phyloP scores from a whole-genome alignment of 2,113 vertebrate genomes.

The Pycnonotus jocosus region DNA sequence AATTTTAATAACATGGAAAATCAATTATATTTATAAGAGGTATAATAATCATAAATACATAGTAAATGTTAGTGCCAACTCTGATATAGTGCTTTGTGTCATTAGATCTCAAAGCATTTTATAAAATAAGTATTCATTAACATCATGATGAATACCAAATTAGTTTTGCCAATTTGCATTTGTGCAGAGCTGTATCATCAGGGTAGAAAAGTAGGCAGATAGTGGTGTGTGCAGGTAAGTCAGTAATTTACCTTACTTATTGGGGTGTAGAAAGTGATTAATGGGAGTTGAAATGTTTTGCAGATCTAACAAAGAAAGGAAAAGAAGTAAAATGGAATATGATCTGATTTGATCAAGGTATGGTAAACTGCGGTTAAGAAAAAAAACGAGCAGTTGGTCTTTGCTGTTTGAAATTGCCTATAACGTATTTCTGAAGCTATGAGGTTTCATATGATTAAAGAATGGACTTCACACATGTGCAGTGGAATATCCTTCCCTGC shows the following conservation, averaged over 20 bases:
- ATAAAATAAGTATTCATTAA: conserved; percentile 20
- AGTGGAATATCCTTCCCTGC: neutral
- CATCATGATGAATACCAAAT: conserved; percentile 4
- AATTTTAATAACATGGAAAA: conserved; percentile 29
- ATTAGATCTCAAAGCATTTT: conserved; percentile 10
- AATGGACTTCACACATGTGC: conserved; percentile 41
- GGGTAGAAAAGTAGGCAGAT: neutral
- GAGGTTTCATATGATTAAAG: conserved; percentile 33
- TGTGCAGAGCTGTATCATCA: neutral
- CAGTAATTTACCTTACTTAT: neutral
- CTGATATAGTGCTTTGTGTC: neutral
- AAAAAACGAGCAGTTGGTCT: neutral
- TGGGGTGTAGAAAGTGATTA: neutral
- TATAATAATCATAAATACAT: conserved; percentile 31
- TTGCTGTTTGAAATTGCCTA: conserved; percentile 23
- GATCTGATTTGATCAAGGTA: neutral
- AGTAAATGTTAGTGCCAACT: conserved; percentile 3
- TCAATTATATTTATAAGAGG: conserved; percentile 27
- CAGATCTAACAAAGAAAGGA: neutral
- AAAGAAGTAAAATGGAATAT: neutral
- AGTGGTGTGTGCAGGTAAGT: neutral
- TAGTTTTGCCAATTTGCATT: conserved; percentile 16
- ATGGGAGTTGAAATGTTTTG: neutral
- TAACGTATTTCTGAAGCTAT: conserved; percentile 4
- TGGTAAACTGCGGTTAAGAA: neutral